Evolutionary conservation across 2,113 vertebrate genomes (phyloP).

Genomic region (Myotis davidii): DNA sequence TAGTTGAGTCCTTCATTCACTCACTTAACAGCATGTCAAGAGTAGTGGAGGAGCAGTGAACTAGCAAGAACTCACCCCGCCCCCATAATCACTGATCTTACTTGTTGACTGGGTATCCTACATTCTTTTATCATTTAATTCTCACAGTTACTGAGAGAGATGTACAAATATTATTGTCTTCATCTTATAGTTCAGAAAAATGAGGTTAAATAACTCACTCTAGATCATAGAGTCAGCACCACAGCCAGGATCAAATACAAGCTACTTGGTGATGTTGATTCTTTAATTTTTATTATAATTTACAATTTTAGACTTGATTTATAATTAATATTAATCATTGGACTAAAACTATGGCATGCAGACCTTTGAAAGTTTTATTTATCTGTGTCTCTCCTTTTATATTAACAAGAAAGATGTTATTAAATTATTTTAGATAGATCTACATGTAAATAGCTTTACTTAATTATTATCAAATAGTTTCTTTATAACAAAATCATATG

Average conservation of each 20-base stretch:
- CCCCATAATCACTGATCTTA: neutral
- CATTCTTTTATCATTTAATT: neutral
- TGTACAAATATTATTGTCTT: neutral
- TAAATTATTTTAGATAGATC: neutral
- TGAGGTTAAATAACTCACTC: neutral
- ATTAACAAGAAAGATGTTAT: neutral
- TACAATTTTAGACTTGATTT: neutral
- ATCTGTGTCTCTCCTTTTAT: neutral
- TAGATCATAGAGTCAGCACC: neutral
- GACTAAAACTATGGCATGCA: neutral
- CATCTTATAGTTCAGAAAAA: neutral
- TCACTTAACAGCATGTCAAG: neutral
- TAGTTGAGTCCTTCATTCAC: neutral
- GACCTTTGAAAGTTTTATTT: neutral
- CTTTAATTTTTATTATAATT: neutral
- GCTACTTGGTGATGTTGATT: neutral
- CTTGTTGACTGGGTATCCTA: neutral
- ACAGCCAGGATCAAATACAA: neutral
- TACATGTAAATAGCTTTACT: neutral
- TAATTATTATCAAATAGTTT: too few relatives aligned
- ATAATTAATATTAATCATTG: neutral
- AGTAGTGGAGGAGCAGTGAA: neutral
- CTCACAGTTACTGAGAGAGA: neutral
- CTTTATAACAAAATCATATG: too few relatives aligned
- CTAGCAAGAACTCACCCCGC: neutral